Percentiles rank a stretch among this genome's conserved stretches.
Conservation (phyloP, 2,797 vertebrate genomes). For the Eleutherodactylus coqui region DNA sequence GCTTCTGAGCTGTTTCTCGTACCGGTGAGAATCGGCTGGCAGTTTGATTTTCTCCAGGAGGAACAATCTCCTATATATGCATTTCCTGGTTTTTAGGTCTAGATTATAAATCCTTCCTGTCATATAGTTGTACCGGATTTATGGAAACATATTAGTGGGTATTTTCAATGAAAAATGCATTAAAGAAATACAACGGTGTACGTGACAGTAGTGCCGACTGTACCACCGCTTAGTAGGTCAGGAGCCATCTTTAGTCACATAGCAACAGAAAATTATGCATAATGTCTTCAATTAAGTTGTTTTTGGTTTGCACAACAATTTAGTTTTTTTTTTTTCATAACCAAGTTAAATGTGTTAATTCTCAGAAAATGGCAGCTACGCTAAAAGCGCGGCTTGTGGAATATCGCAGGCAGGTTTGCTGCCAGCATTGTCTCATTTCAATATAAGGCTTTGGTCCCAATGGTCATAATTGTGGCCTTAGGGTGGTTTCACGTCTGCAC, state of each 20-base stretch:
- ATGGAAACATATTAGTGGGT: background rate
- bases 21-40: constrained; percentile 26
- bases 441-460: background rate
- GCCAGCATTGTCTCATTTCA: constrained; percentile 20
- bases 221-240: constrained; percentile 44
- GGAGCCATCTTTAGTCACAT: constrained; percentile 53
- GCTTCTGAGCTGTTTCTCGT: constrained; percentile 19
- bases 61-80: background rate
- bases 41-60: constrained; percentile 9
- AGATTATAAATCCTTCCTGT: background rate
- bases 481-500: too few species aligned
- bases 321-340: constrained; percentile 42
- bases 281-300: constrained; percentile 57
- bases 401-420: constrained; percentile 19
- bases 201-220: background rate
- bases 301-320: constrained; percentile 54
- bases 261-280: constrained; percentile 56
- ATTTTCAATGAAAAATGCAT: background rate
- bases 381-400: constrained; percentile 1
- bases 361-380: constrained; percentile 13
- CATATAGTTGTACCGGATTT: background rate
- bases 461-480: constrained; percentile 8
- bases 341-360: constrained; percentile 50
- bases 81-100: background rate
- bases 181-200: background rate